These are phyloP conservation scores for Podabrus alpinus DNA, from an alignment of 2,888 invertebrate genomes.

Conservation along the genomic window DNA sequence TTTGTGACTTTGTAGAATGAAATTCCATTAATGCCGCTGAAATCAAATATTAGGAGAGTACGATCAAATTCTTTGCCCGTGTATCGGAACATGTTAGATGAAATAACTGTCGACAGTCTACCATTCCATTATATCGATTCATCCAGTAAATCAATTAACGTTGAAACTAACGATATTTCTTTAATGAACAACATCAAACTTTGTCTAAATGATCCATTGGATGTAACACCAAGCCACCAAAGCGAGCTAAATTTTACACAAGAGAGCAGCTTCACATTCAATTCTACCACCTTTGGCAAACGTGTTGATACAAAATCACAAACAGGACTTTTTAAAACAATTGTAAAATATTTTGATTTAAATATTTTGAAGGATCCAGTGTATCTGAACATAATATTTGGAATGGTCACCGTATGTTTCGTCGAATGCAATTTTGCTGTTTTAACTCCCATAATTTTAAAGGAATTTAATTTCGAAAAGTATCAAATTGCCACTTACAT, in stretches of 20 bases:
- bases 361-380: slow-evolving; percentile 70
- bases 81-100: too few species aligned
- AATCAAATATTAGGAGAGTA: too few species aligned
- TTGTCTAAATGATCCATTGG: too few species aligned
- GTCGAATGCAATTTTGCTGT: slow-evolving; percentile 75
- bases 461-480: slow-evolving; percentile 66
- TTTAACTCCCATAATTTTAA: slow-evolving; percentile 72
- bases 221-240: slow-evolving; percentile 55
- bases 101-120: too few species aligned
- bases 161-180: not conserved
- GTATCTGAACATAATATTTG: slow-evolving; percentile 72
- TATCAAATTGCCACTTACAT: slow-evolving; percentile 68
- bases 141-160: not conserved
- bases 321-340: too few species aligned
- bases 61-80: too few species aligned
- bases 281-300: too few species aligned
- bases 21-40: not conserved
- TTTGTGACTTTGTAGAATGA: not conserved
- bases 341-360: slow-evolving; percentile 68
- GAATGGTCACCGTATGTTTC: slow-evolving; percentile 72
- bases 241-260: too few species aligned
- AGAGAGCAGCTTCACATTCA: too few species aligned
- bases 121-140: not conserved
- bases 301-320: too few species aligned
- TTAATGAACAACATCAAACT: not conserved